Evolutionary conservation across 2,113 vertebrate genomes (phyloP).

Genomic region (Dermatemys mawii): DNA sequence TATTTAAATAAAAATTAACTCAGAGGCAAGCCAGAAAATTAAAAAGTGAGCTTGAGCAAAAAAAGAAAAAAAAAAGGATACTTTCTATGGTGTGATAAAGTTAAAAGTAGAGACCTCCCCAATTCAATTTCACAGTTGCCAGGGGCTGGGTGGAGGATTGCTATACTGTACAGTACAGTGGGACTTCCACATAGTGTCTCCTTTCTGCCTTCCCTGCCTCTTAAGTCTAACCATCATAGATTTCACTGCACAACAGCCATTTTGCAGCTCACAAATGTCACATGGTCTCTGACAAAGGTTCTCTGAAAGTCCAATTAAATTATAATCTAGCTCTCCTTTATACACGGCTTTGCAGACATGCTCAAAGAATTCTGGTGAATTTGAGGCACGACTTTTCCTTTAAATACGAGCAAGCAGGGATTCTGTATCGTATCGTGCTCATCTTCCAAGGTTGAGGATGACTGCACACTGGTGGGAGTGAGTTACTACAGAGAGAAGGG

Average conservation of each 20-base stretch:
- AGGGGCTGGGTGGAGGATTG: not conserved
- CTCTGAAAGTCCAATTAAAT: not conserved
- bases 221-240: not conserved
- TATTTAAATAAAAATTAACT: not conserved
- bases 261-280: not conserved
- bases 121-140: not conserved
- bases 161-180: not conserved
- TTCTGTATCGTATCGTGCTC: not conserved
- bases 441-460: not conserved
- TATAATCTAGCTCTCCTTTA: not conserved
- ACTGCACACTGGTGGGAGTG: not conserved
- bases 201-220: not conserved
- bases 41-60: conserved; percentile 6
- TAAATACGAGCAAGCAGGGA: not conserved
- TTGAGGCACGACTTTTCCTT: not conserved
- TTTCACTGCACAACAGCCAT: not conserved
- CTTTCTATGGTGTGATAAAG: not conserved
- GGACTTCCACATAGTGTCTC: not conserved
- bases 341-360: not conserved
- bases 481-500: not conserved
- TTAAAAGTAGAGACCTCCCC: not conserved
- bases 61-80: too few relatives aligned
- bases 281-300: not conserved
- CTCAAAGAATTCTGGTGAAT: not conserved
- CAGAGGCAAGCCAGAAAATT: conserved; percentile 10